phyloP scores from a whole-genome alignment of 2,888 invertebrate species.

The Scaptomyza tumidula region DNA sequence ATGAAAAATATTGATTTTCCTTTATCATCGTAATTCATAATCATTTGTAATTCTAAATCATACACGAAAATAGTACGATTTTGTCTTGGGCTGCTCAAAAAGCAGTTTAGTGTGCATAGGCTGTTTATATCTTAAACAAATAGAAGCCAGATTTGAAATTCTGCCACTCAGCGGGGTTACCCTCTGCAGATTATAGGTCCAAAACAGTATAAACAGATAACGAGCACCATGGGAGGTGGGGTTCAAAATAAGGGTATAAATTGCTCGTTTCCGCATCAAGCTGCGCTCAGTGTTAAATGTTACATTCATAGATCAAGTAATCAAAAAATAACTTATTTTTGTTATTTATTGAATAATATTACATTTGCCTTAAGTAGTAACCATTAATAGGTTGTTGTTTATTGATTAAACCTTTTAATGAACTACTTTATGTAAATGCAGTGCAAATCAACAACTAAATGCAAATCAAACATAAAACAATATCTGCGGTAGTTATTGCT shows the following conservation, averaged over 20 bases:
- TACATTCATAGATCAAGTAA: background rate
- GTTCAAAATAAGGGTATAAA: constrained; percentile 31
- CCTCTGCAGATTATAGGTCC: constrained; percentile 27
- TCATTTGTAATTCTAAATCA: no score
- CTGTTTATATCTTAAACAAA: constrained; percentile 24
- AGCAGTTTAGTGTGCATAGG: no score
- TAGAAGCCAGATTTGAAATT: background rate
- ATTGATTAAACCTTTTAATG: constrained; percentile 47
- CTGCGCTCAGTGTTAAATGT: constrained; percentile 28
- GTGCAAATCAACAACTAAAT: background rate
- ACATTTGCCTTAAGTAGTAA: constrained; percentile 60
- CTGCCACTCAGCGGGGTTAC: background rate
- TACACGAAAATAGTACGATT: no score
- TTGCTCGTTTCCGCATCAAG: constrained; percentile 1
- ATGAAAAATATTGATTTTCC: no score
- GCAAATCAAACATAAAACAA: background rate
- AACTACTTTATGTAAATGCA: constrained; percentile 62
- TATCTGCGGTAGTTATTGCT: background rate
- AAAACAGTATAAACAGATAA: constrained; percentile 29
- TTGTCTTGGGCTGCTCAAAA: no score
- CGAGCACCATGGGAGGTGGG: background rate
- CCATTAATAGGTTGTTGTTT: constrained; percentile 51
- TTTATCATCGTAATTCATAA: no score
- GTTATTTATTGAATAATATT: background rate
- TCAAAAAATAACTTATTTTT: background rate